A percentile compares a stretch with the other conserved stretches of the same genome.
These are phyloP conservation scores for Lates calcarifer DNA, from an alignment of 2,113 vertebrate species.

Conservation along the genomic window DNA sequence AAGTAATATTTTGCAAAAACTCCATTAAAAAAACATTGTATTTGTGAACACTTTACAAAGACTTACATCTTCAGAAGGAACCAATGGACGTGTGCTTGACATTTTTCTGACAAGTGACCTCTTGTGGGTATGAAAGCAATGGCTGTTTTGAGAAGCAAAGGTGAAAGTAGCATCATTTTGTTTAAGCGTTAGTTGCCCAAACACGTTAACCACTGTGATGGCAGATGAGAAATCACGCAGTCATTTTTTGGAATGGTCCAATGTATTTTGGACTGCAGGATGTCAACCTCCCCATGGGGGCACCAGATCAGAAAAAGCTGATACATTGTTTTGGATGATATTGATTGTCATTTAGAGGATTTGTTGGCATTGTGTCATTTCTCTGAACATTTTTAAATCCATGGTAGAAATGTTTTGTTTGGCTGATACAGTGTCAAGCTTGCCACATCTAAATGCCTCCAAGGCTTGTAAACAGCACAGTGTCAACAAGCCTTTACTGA, in stretches of 20 bases:
- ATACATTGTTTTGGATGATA: no score
- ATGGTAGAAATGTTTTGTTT: neutral
- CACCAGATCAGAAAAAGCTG: neutral
- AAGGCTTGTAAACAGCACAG: neutral
- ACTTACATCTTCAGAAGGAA: no score
- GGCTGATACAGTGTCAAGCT: neutral
- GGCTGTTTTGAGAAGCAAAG: no score
- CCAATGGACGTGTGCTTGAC: no score
- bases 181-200: neutral
- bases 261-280: neutral
- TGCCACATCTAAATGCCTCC: neutral
- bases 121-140: no score
- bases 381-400: neutral
- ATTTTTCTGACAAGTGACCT: no score
- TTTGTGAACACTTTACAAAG: no score
- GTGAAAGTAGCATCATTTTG: no score
- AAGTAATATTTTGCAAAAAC: no score
- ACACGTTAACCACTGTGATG: neutral
- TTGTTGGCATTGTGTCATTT: neutral
- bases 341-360: neutral
- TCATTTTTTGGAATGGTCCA: neutral
- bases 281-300: neutral
- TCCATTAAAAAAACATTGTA: no score
- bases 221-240: neutral
- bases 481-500: neutral